A percentile compares a stretch with the other conserved stretches of the same genome.
phyloP scores from a whole-genome alignment of 92 coral and sea anemone genomes.

The Parazoanthus darwini region DNA sequence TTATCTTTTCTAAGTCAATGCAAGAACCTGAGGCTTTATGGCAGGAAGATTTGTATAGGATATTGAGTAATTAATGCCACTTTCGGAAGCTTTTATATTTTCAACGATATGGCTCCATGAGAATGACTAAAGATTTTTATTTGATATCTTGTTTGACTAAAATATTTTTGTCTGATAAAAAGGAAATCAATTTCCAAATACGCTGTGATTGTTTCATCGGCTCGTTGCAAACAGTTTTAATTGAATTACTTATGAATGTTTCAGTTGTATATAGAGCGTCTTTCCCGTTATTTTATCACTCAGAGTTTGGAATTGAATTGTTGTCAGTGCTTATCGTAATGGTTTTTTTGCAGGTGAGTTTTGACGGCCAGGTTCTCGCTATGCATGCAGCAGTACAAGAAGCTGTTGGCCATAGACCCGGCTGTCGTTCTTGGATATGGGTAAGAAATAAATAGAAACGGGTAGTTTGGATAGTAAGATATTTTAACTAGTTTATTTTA shows the following conservation, averaged over 20 bases:
- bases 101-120: constrained; percentile 8
- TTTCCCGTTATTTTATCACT: constrained; percentile 3
- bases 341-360: constrained; percentile 65
- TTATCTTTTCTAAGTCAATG: constrained; percentile 1
- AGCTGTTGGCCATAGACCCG: too few species aligned
- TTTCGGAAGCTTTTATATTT: constrained; percentile 1
- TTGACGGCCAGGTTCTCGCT: constrained; percentile 90
- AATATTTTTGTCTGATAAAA: background rate
- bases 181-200: background rate
- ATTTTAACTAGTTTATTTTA: constrained; percentile 3
- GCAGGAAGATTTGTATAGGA: background rate
- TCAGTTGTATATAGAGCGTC: background rate
- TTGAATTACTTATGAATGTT: background rate
- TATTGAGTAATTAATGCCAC: background rate
- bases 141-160: constrained; percentile 1
- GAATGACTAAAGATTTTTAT: background rate
- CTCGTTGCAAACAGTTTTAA: constrained; percentile 7
- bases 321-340: constrained; percentile 7
- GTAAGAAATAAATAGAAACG: constrained; percentile 45
- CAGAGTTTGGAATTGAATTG: constrained; percentile 3
- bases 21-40: constrained; percentile 3
- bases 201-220: background rate
- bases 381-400: constrained; percentile 43
- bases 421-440: constrained; percentile 11
- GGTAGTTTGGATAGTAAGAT: constrained; percentile 7